Evolutionary conservation across 92 coral and sea anemone genomes (phyloP).

Genomic region (Epizoanthus ramosus): DNA sequence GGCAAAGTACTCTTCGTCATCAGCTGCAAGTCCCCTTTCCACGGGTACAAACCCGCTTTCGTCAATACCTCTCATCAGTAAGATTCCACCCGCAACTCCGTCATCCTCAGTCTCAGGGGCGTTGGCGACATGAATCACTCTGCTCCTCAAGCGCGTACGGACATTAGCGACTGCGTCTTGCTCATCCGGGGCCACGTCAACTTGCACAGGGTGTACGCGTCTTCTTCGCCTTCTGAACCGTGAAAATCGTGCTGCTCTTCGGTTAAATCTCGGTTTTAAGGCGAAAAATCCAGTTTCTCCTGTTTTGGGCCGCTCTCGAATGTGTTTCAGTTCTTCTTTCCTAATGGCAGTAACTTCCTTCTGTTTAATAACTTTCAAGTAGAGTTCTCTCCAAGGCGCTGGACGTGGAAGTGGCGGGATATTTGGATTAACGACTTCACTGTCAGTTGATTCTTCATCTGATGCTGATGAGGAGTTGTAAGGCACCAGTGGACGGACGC

Average conservation of each 20-base stretch:
- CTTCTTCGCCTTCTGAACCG: slow-evolving; percentile 21
- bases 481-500: slow-evolving; percentile 1
- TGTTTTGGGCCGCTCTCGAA: slow-evolving; percentile 13
- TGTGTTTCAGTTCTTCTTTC: slow-evolving; percentile 16
- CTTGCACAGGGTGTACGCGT: slow-evolving; percentile 5
- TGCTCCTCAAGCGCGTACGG: slow-evolving; percentile 1
- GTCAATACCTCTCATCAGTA: no score
- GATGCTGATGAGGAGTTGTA: slow-evolving; percentile 26
- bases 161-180: background rate
- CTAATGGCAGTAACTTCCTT: slow-evolving; percentile 31
- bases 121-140: slow-evolving; percentile 5
- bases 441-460: slow-evolving; percentile 24
- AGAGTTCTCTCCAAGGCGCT: slow-evolving; percentile 33
- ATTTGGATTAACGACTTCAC: background rate
- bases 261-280: slow-evolving; percentile 20
- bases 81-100: slow-evolving; percentile 30
- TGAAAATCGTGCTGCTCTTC: slow-evolving; percentile 15
- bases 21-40: background rate
- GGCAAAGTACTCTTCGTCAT: slow-evolving; percentile 25
- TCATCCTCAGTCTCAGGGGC: background rate
- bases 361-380: slow-evolving; percentile 24
- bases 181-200: background rate
- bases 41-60: no score
- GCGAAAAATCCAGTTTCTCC: background rate
- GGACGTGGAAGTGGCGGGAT: slow-evolving; percentile 25